Evolutionary conservation across 2,113 vertebrate genomes (phyloP), one percentile per base, ranked within the genome.

Genomic region (Mustelus asterias): DNA sequence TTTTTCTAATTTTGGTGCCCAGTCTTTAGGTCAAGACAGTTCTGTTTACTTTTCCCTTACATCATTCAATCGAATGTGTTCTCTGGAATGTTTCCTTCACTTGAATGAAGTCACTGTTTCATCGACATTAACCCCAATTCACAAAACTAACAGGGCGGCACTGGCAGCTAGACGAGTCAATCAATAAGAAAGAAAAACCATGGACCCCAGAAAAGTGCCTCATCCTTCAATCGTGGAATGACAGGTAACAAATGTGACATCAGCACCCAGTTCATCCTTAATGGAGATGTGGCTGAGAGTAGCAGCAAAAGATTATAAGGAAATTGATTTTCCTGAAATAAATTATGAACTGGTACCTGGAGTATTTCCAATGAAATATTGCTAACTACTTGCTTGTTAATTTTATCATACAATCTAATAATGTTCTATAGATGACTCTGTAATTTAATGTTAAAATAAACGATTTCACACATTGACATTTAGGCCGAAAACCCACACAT

Each of bases 41-140:
- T 5, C n/a, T 95, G 67, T 72, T 95, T 92, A 92, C 33, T 92
- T 92, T 92, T 95, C 93, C 93, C 93, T 70, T 18, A 48, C 70
- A 26, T 14, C 93, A 44, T 37, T 72, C 41, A 48, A 41, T 48
- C 11, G 24, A 95, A 72, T 48, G 65, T 8, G 41, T 14, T 37
- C n/a, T 70, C 18, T 95, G 67, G 41, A 95, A 95, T 72, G 65
- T 26, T 41, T 95, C 29, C 93, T 58, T 22, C 22, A 70, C 67
- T 67, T 95, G 93, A 69, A 95, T 72, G 93, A 95, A 72, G 93
- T 70, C 67, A 95, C 65, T 95, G 44, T 95, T 95, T 48, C 44
- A 48, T 7, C 14, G n/a, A 92, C 58, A 92, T 58, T 92, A n/a
- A 92, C 58, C 58, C 60, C 89, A 92, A 92, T 92, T 92, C 89